Percentiles rank a stretch among this genome's conserved stretches.
Evolutionary conservation across 2,888 invertebrate species (phyloP).

Genomic region (Halocaridina rubra): DNA sequence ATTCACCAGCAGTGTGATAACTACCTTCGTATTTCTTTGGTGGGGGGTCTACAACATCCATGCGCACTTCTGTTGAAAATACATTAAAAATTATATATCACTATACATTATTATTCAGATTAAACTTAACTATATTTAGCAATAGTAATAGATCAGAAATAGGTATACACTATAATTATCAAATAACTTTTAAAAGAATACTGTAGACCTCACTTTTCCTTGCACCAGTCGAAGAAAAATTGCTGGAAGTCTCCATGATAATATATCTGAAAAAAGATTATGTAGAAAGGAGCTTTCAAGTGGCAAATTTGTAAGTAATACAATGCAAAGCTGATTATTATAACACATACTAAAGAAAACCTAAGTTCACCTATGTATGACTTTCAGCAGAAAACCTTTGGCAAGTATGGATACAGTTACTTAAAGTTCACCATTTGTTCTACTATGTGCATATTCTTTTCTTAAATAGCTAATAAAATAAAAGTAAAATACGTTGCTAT

Average conservation of each 20-base stretch:
- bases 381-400: too few species aligned
- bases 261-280: background rate
- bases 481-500: too few species aligned
- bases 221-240: background rate
- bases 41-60: background rate
- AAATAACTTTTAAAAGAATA: background rate
- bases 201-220: background rate
- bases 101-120: too few species aligned
- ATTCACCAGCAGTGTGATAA: constrained; percentile 37
- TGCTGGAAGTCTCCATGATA: background rate
- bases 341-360: too few species aligned
- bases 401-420: too few species aligned
- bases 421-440: too few species aligned
- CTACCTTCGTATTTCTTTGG: constrained; percentile 9
- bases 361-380: too few species aligned
- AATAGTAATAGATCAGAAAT: background rate
- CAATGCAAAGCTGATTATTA: too few species aligned
- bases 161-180: background rate
- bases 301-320: too few species aligned
- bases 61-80: background rate
- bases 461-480: too few species aligned
- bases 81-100: background rate
- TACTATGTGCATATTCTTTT: too few species aligned
- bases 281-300: too few species aligned
- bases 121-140: background rate